phyloP scores from a whole-genome alignment of 2,888 invertebrate genomes.

The Marasmarcha lunaedactyla region DNA sequence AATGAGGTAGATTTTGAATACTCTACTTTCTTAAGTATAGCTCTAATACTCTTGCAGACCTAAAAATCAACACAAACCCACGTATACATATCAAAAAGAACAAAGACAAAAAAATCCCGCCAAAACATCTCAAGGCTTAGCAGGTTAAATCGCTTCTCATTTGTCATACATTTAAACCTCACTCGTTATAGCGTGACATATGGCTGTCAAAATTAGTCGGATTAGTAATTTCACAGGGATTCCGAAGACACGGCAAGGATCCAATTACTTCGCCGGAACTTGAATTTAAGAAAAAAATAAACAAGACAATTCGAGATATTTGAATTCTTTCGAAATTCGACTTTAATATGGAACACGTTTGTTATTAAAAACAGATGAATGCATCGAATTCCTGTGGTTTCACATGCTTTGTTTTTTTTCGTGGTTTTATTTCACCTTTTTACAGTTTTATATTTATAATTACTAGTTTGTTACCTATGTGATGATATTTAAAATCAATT shows the following conservation, averaged over 20 bases:
- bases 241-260: constrained; percentile 53
- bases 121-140: background rate
- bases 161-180: constrained; percentile 15
- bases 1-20: no score
- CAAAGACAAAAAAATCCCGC: constrained; percentile 6
- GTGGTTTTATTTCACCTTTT: no score
- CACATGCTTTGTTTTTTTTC: background rate
- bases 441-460: no score
- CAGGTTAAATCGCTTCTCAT: background rate
- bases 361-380: constrained; percentile 29
- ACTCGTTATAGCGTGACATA: constrained; percentile 63
- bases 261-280: constrained; percentile 61
- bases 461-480: no score
- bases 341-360: constrained; percentile 33
- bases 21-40: no score
- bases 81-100: background rate
- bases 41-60: no score
- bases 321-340: constrained; percentile 28
- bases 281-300: constrained; percentile 36
- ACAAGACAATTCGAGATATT: constrained; percentile 37
- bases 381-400: constrained; percentile 5
- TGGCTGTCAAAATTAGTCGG: constrained; percentile 69
- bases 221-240: constrained; percentile 58
- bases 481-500: no score
- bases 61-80: no score